Conservation (phyloP, 2,888 invertebrate genomes). For the Exocentrus adspersus region DNA sequence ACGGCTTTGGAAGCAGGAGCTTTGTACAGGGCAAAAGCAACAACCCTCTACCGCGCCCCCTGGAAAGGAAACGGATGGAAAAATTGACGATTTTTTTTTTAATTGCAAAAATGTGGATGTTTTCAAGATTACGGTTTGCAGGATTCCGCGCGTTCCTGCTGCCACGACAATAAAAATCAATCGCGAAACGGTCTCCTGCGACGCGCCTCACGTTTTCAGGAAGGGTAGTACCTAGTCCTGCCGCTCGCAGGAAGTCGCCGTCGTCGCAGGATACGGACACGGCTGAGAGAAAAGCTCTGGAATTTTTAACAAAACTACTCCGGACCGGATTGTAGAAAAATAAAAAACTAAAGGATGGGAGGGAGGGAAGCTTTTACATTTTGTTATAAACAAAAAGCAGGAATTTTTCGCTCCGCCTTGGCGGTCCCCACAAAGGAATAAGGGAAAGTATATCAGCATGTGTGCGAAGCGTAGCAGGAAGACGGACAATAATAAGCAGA, state of each 20-base stretch:
- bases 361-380: background rate
- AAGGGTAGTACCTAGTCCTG: slow-evolving; percentile 54
- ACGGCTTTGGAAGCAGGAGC: slow-evolving; percentile 1
- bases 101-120: too few relatives aligned
- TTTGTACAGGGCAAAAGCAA: background rate
- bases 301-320: slow-evolving; percentile 37
- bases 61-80: too few relatives aligned
- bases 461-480: too few relatives aligned
- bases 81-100: too few relatives aligned
- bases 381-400: background rate
- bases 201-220: slow-evolving; percentile 56
- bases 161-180: slow-evolving; percentile 61
- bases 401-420: too few relatives aligned
- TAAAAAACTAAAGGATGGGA: too few relatives aligned
- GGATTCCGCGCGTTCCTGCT: slow-evolving; percentile 21
- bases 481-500: slow-evolving; percentile 49
- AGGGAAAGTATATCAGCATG: slow-evolving; percentile 21
- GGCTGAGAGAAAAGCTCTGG: slow-evolving; percentile 33
- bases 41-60: too few relatives aligned
- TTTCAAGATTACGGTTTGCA: too few relatives aligned
- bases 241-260: slow-evolving; percentile 47
- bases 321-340: too few relatives aligned
- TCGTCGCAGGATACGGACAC: slow-evolving; percentile 27
- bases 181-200: slow-evolving; percentile 48
- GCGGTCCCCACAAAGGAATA: slow-evolving; percentile 6